Evolutionary conservation across 1,140 invertebrate species (phyloP), one percentile per base, ranked within the genome.

Genomic region (Periplaneta americana): DNA sequence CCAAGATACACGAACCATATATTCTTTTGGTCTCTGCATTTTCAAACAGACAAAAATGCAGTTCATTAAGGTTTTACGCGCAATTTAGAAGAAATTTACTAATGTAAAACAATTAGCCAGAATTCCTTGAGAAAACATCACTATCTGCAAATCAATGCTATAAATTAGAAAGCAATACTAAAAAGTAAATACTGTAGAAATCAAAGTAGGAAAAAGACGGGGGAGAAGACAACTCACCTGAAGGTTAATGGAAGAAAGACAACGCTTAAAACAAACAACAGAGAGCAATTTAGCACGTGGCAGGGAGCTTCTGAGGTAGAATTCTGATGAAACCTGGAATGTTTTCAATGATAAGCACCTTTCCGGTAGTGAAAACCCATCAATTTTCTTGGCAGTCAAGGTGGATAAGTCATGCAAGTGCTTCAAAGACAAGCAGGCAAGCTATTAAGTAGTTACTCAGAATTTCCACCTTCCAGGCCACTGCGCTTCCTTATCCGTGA

Each of bases 401-500:
- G 22, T 8, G 15, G 13, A 22, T 2, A n/a, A 6, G 28, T n/a
- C 48, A 57, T 57, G 48, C 48, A 57, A 57, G 48, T 57, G 39
- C 48, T 57, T 57, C 22, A 57, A 1, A 6, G 22, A n/a, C 22
- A 57, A 57, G 48, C 48, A 57, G 48, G 48, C 48, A 57, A 8
- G 48, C 22, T 57, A n/a, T n/a, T 4, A 2, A 78, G 77, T 31
- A 80, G 34, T 33, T 28, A 66, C 39, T 81, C 66, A 75, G 32
- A 34, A 80, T 33, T 74, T 34, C 80, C 34, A 87, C 87, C 87
- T 87, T 82, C 85, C 88, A 79, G 91, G 90, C 90, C 90, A 92
- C 85, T 97, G 96, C 82, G 91, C 88, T 31, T 93, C 91, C 88
- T 94, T 95, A 87, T 98, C 97, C 8, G 98, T 99, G 22, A 99